Evolutionary conservation across 2,888 invertebrate species (phyloP).

Genomic region (Silvanus unidentatus): DNA sequence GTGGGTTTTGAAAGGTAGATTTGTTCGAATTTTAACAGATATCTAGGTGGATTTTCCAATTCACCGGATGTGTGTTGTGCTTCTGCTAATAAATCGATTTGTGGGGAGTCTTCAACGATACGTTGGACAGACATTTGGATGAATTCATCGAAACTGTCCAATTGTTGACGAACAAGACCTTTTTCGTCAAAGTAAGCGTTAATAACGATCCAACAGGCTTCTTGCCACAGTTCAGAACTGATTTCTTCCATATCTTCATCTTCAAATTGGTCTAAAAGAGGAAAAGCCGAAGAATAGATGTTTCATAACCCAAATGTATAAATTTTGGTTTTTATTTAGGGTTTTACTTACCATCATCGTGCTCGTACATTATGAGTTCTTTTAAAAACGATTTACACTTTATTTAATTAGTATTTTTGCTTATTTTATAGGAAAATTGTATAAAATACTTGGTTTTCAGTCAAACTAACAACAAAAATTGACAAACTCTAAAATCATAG

Average conservation of each 20-base stretch:
- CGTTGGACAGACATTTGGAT: conserved; percentile 99
- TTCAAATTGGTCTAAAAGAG: conserved; percentile 52
- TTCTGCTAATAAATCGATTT: conserved; percentile 95
- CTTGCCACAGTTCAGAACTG: conserved; percentile 97
- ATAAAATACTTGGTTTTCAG: no score
- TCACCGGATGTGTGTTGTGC: conserved; percentile 93
- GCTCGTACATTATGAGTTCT: conserved; percentile 36
- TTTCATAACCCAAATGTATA: not conserved
- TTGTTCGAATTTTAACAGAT: conserved; percentile 95
- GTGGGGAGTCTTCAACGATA: conserved; percentile 98
- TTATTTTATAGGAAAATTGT: no score
- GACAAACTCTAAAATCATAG: no score
- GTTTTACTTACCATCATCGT: conserved; percentile 38
- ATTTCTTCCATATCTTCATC: conserved; percentile 93
- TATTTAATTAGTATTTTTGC: no score
- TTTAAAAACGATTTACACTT: not conserved
- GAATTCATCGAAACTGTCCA: conserved; percentile 99
- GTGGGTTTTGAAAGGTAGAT: conserved; percentile 99
- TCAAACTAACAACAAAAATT: no score
- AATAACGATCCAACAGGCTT: conserved; percentile 99
- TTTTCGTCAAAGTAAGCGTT: conserved; percentile 99
- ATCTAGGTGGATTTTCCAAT: conserved; percentile 85
- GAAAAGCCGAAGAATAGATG: conserved; percentile 13
- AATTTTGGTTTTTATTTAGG: not conserved
- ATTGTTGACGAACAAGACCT: conserved; percentile 95